A percentile compares a stretch with the other conserved stretches of the same genome.
phyloP scores from a whole-genome alignment of 2,113 vertebrate species.

The Leuciscus idus region DNA sequence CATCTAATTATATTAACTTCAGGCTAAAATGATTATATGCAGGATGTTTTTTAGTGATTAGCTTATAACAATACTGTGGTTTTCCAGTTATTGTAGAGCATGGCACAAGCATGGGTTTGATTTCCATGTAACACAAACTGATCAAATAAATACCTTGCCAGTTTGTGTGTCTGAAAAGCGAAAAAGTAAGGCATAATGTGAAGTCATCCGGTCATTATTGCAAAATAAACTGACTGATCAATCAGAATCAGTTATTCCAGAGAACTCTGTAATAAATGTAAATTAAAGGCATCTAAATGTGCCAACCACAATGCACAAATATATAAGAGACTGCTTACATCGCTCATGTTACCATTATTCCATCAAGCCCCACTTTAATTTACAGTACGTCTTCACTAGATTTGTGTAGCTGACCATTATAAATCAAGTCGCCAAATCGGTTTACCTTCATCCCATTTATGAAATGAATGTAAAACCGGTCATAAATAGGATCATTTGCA shows the following conservation, averaged over 20 bases:
- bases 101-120: not conserved
- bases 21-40: not conserved
- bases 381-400: not conserved
- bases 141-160: not conserved
- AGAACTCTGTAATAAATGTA: too few species aligned
- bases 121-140: not conserved
- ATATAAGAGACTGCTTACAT: not conserved
- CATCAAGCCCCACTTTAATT: not conserved
- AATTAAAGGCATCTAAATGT: not conserved
- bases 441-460: not conserved
- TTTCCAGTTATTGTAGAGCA: not conserved
- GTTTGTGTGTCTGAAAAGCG: not conserved
- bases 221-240: not conserved
- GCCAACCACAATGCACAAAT: not conserved
- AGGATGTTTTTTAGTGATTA: not conserved
- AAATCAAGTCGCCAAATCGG: not conserved
- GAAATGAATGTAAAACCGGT: not conserved
- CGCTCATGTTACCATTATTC: not conserved
- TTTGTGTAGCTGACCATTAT: not conserved
- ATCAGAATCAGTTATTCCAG: not conserved
- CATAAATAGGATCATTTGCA: conserved; percentile 1
- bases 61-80: not conserved
- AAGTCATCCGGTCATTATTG: not conserved
- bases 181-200: not conserved
- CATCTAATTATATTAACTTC: not conserved